Base-by-base conservation (phyloP, 1,140 invertebrate genomes). In the Ladona fulva region DNA sequence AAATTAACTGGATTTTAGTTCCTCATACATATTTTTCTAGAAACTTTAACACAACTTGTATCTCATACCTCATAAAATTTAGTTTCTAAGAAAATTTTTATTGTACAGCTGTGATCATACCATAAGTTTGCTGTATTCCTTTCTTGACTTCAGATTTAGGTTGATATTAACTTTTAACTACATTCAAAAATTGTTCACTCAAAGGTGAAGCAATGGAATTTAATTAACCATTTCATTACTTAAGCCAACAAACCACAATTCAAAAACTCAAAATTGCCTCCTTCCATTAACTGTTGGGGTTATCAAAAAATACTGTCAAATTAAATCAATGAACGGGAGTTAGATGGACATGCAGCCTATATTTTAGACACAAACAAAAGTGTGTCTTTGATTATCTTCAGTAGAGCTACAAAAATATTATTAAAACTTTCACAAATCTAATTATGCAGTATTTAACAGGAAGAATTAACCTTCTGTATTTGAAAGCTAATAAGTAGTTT, bases 181-280 rank as follows among this genome's bases (percentile, higher is more conserved):
- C 29, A 37, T 37, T 8, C 29, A 37, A 37, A 37, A 5, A 37
- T 37, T 37, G 29, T 37, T 37, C 29, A 37, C 29, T 37, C 8
- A 8, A 37, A 5, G 8, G 29, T 37, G 29, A 37, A 37, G 29
- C 29, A 37, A 37, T 37, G 29, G 29, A 8, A 37, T 37, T 5
- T 37, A 37, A 37, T 8, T 5, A 37, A 37, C 29, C 29, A 37
- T 37, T 37, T 5, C 29, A 37, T 37, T 37, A 37, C 29, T 37
- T 37, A 5, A 37, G 1, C 29, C 1, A 37, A 8, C 29, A 37
- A 37, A 37, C 29, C 8, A 37, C 29, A 37, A 37, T 66, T 22
- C 52, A 66, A 66, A 66, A 66, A 66, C 16, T 66, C 52, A 66
- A 66, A 66, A 66, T 66, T 66, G 52, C 52, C 52, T 66, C 52